Evolutionary conservation across 2,113 vertebrate species (phyloP).

Genomic region (Motacilla tschutschensis): DNA sequence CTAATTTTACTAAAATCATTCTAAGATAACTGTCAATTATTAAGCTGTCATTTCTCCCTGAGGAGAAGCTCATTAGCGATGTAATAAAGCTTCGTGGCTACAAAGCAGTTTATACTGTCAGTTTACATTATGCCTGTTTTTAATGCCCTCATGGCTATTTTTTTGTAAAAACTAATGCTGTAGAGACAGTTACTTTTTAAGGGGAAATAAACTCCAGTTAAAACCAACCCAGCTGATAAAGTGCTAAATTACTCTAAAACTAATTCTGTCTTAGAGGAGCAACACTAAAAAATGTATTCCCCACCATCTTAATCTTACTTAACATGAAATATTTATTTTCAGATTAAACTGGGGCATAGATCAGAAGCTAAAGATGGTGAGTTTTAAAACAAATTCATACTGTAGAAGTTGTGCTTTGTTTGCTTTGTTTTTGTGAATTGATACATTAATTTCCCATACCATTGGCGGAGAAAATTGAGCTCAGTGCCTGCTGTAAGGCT

Average conservation of each 20-base stretch:
- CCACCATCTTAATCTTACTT: not conserved
- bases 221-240: not conserved
- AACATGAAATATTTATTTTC: not conserved
- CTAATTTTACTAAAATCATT: not conserved
- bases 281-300: not conserved
- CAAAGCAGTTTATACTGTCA: not conserved
- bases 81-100: not conserved
- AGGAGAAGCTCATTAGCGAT: not conserved
- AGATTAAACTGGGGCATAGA: conserved; percentile 97
- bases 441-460: not conserved
- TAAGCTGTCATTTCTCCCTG: not conserved
- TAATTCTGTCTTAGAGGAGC: not conserved
- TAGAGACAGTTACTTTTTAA: not conserved
- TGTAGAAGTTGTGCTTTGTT: not conserved
- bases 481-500: not conserved
- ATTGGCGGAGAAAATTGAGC: not conserved
- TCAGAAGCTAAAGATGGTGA: conserved; percentile 97
- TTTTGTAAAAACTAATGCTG: not conserved
- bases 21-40: not conserved
- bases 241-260: not conserved
- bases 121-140: not conserved
- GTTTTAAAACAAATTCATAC: conserved; percentile 7
- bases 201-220: accelerated
- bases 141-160: not conserved
- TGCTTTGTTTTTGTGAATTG: not conserved